phyloP scores from a whole-genome alignment of 2,888 invertebrate genomes.

The Lasioglossum zephyrum region DNA sequence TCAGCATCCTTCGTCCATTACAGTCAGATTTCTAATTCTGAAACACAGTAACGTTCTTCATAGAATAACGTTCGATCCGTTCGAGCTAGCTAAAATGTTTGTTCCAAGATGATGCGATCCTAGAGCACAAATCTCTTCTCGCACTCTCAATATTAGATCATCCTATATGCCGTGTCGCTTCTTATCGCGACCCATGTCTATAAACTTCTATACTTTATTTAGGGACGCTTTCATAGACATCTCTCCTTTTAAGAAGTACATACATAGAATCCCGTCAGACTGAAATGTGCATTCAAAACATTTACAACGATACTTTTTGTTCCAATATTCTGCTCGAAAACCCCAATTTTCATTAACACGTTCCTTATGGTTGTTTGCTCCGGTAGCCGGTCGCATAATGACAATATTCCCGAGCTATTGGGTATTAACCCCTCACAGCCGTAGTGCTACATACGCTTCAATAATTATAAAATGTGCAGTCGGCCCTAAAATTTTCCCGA shows the following conservation, averaged over 20 bases:
- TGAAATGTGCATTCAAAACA: neutral
- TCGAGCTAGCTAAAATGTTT: neutral
- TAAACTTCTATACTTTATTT: neutral
- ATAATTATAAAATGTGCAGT: too few relatives aligned
- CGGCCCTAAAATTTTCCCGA: too few relatives aligned
- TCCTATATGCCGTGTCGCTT: neutral
- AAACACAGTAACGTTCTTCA: conserved; percentile 12
- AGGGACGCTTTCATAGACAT: neutral
- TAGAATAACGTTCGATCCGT: neutral
- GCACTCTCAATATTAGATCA: neutral
- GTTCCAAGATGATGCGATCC: neutral
- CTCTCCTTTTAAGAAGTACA: neutral
- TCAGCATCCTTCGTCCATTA: neutral
- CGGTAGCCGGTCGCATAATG: too few relatives aligned
- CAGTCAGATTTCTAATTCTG: conserved; percentile 11
- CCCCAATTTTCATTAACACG: too few relatives aligned
- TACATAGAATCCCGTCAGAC: neutral
- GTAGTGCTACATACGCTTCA: too few relatives aligned
- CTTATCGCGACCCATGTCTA: neutral
- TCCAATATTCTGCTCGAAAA: too few relatives aligned
- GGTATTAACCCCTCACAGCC: too few relatives aligned
- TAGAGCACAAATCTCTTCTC: neutral
- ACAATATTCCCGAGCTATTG: too few relatives aligned
- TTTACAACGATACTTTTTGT: neutral
- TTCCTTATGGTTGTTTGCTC: too few relatives aligned